Base-by-base conservation (phyloP, 2,797 vertebrate species). In the Pachyuromys duprasi region DNA sequence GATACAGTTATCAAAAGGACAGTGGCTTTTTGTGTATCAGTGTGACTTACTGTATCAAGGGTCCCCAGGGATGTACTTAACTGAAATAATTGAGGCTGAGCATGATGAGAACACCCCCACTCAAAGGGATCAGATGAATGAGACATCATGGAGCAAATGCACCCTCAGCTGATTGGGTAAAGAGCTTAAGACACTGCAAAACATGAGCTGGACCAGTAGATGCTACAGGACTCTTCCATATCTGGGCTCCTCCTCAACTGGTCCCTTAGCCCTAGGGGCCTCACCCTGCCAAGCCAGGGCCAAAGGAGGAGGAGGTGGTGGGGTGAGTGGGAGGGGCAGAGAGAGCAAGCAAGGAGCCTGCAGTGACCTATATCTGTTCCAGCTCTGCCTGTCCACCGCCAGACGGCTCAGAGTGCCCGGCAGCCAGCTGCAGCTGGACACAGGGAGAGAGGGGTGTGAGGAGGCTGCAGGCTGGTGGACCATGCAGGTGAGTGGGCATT, bases 271-370 rank as follows among this genome's bases (percentile, higher is more conserved):
- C 72, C 84, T 76, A n/a, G 69, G 86, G 95, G 69, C 62, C 84
- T 57, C 78, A 67, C 55, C 60, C 75, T 90, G 96, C 96, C 97
- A 93, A 93, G 55, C 76, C 89, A 9, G 65, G 55, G n/a, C 79
- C 83, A 94, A 63, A 60, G 74, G 76, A 97, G 86, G 95, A 97
- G 88, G 95, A 45, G 81, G 89, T 67, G 97, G 95, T 39, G 90
- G 98, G 95, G 97, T 75, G 88, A 96, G 95, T 63, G 81, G 98
- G 97, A 95, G 91, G 91, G 97, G 87, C 93, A 0, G 69, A 84
- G 92, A 95, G 57, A 96, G 94, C 89, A 42, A 96, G 95, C 89
- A 45, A 94, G 72, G 67, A 60, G 84, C 96, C 95, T 20, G 63
- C 55, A 0, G 86, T 92, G 96, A 96, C 96, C 97, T 95, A 91